Evolutionary conservation across 2,888 invertebrate species (phyloP), one percentile per base, ranked within the genome.

Genomic region (Aspidapion aeneum): DNA sequence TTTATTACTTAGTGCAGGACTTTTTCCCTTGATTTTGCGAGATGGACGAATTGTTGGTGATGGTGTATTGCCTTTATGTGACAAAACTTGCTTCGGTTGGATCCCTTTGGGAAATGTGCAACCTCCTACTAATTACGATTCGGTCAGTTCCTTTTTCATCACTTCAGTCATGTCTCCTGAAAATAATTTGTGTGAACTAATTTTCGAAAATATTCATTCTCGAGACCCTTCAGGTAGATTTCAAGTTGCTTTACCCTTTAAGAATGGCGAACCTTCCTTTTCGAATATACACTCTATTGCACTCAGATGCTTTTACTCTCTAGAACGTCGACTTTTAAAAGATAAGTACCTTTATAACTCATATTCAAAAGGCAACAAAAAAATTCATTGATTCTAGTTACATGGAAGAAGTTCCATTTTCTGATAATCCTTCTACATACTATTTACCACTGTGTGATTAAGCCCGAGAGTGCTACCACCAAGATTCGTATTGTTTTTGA

Each of bases 401-500:
- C 48, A 56, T 70, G 66, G 57, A 50, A 49, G 19, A 20, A 17
- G 21, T 60, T 18, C 49, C 58, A 35, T 35, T 35, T 35, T 35
- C 35, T 35, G 35, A 35, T 7, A 7, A 3, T 7, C 12, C 35
- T 35, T 35, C 35, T 35, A 35, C 35, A 35, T 16, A 66, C 54
- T 69, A 66, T 56, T 49, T 72, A 3, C 71, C 72, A 70, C 20
- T 58, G 65, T n/a, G 69, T 71, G 2, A 7, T 66, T 1, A 68
- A 69, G 21, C 61, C 68, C n/a, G 57, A 62, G 1, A 68, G 68
- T 50, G 49, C 55, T 50, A 70, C 70, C 9, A 71, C 69, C 0
- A 68, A 68, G 20, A 20, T 70, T 2, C 58, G 67, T 5, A 68
- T 70, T 1, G 70, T 71, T 1, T 72, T 71, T 51, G 65, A 72